Conservation (phyloP, 2,113 vertebrate species). For the Trinectes maculatus region DNA sequence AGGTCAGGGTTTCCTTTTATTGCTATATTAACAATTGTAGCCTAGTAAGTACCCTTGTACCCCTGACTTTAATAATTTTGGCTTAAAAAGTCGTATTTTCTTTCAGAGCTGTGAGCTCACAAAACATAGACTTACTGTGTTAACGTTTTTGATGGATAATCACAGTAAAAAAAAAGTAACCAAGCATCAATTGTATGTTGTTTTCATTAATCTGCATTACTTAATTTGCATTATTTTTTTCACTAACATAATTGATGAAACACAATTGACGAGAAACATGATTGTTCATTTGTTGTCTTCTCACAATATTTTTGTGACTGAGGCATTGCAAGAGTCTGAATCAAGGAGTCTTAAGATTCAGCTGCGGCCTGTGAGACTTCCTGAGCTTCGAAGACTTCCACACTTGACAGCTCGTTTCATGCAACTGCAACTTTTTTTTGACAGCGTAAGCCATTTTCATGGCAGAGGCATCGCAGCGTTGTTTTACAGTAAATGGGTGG, state of each 20-base stretch:
- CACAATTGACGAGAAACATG: background rate
- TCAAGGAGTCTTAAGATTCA: constrained; percentile 5
- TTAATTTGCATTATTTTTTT: background rate
- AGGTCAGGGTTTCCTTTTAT: background rate
- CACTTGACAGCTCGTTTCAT: constrained; percentile 20
- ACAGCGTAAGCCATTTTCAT: constrained; percentile 26
- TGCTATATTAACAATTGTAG: constrained; percentile 31
- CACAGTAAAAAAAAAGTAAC: constrained; percentile 16
- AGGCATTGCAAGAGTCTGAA: background rate
- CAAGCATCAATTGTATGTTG: constrained; percentile 24
- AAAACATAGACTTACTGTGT: constrained; percentile 20
- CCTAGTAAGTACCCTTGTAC: constrained; percentile 1
- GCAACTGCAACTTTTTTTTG: constrained; percentile 14
- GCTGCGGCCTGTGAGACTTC: constrained; percentile 29
- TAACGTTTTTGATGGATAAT: constrained; percentile 27
- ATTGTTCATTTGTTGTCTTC: background rate
- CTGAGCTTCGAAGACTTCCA: constrained; percentile 58
- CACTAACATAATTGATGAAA: background rate
- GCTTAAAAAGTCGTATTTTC: constrained; percentile 18
- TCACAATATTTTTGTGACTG: background rate
- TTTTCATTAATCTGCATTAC: constrained; percentile 15
- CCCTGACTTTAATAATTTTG: background rate
- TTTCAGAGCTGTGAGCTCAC: constrained; percentile 36
- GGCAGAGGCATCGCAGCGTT: background rate
- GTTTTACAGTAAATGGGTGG: constrained; percentile 63